These are phyloP conservation scores for Hemiprocne comata DNA, from an alignment of 2,113 vertebrate genomes.

Conservation along the genomic window DNA sequence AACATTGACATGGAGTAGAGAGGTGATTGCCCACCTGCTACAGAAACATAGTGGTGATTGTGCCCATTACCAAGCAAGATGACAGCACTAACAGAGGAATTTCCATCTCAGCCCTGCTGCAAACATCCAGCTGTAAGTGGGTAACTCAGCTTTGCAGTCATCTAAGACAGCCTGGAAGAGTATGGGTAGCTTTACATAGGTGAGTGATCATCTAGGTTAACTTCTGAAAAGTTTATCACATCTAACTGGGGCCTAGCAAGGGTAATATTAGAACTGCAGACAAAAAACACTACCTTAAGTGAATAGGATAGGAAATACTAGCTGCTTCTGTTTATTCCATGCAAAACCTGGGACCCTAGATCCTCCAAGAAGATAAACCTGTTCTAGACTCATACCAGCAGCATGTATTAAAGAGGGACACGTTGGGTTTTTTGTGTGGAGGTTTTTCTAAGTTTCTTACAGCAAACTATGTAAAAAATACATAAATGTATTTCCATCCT, in stretches of 20 bases:
- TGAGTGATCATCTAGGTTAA: background rate
- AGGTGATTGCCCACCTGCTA: accelerated
- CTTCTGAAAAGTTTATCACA: background rate
- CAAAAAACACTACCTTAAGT: background rate
- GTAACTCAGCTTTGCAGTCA: background rate
- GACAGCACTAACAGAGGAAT: background rate
- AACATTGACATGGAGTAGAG: accelerated
- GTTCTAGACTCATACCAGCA: background rate
- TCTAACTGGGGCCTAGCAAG: background rate
- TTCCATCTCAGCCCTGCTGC: background rate
- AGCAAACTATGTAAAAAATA: background rate
- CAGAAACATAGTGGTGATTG: accelerated
- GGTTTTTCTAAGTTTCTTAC: background rate
- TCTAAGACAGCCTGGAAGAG: background rate
- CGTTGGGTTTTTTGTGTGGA: no score
- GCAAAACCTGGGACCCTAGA: background rate
- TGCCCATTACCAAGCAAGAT: background rate
- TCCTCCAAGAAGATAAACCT: background rate
- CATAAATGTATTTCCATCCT: background rate
- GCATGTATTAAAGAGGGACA: no score
- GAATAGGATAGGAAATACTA: background rate
- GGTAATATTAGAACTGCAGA: background rate
- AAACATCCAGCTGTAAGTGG: background rate
- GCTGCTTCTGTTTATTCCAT: background rate
- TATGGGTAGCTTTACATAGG: background rate